Percentiles rank a stretch among this genome's conserved stretches.
phyloP scores from a whole-genome alignment of 1,140 invertebrate species.

The Eriosoma lanigerum region DNA sequence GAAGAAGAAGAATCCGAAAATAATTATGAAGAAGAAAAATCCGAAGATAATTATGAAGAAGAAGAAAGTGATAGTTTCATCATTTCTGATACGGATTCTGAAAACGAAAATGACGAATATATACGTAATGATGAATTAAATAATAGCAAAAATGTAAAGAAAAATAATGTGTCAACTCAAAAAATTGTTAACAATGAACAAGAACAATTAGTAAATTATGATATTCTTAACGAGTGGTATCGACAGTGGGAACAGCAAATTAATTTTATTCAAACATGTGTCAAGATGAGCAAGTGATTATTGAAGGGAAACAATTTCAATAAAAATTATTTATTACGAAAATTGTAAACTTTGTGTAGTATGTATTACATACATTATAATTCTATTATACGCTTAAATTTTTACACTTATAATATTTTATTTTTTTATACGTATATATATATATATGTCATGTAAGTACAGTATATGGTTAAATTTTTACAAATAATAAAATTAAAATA shows the following conservation, averaged over 20 bases:
- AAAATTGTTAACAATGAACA: background rate
- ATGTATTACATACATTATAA: too few relatives aligned
- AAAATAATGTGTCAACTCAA: background rate
- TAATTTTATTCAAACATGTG: slow-evolving; percentile 15
- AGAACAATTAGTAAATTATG: slow-evolving; percentile 7
- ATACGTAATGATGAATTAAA: background rate
- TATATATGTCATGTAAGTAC: background rate
- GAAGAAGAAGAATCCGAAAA: background rate
- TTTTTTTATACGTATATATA: background rate
- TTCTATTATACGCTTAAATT: too few relatives aligned
- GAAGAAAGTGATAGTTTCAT: background rate
- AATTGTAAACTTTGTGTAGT: too few relatives aligned
- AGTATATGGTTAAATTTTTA: background rate
- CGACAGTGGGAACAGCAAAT: slow-evolving; percentile 16
- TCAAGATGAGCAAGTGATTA: slow-evolving; percentile 12
- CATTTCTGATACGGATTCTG: background rate
- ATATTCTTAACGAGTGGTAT: slow-evolving; percentile 32
- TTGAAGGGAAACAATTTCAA: background rate
- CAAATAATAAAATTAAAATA: slow-evolving; percentile 34
- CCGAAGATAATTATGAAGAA: background rate
- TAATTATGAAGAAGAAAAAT: background rate
- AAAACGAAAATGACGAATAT: background rate
- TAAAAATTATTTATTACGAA: too few relatives aligned
- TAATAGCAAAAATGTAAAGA: background rate
- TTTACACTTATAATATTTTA: background rate